A percentile compares a stretch with the other conserved stretches of the same genome.
Conservation (phyloP, 1,140 invertebrate species). For the Aphaenogaster ashmeadi region DNA sequence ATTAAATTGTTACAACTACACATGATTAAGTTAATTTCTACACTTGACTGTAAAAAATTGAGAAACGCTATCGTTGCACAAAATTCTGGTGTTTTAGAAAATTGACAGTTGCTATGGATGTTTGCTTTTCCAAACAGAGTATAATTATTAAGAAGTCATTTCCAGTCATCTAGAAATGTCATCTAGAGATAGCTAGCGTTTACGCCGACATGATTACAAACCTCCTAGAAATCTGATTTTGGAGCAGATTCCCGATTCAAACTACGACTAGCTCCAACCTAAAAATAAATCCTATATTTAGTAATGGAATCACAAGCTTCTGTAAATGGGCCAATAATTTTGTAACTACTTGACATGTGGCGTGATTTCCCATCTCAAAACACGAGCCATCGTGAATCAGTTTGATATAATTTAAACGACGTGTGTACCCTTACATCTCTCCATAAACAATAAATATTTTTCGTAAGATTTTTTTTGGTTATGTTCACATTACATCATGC, state of each 20-base stretch:
- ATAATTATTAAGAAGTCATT: not conserved
- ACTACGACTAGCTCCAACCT: constrained; percentile 81
- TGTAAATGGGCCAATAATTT: constrained; percentile 19
- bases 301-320: constrained; percentile 61
- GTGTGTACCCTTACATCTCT: constrained; percentile 52
- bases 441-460: constrained; percentile 76
- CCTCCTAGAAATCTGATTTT: constrained; percentile 76
- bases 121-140: not conserved
- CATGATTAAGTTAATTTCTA: not conserved
- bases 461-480: constrained; percentile 64
- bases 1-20: not conserved
- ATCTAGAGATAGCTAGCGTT: constrained; percentile 36
- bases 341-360: not conserved
- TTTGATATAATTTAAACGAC: constrained; percentile 21
- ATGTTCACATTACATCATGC: constrained; percentile 65
- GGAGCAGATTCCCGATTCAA: constrained; percentile 74
- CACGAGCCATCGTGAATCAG: constrained; percentile 20
- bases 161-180: not conserved
- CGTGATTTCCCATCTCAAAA: constrained; percentile 57
- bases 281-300: constrained; percentile 85
- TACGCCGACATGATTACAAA: constrained; percentile 69
- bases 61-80: not conserved
- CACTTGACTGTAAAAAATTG: not conserved
- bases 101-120: not conserved
- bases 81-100: not conserved